Percentiles rank a stretch among this genome's conserved stretches.
phyloP scores from a whole-genome alignment of 2,888 invertebrate genomes.

The Clepsis dumicolana region DNA sequence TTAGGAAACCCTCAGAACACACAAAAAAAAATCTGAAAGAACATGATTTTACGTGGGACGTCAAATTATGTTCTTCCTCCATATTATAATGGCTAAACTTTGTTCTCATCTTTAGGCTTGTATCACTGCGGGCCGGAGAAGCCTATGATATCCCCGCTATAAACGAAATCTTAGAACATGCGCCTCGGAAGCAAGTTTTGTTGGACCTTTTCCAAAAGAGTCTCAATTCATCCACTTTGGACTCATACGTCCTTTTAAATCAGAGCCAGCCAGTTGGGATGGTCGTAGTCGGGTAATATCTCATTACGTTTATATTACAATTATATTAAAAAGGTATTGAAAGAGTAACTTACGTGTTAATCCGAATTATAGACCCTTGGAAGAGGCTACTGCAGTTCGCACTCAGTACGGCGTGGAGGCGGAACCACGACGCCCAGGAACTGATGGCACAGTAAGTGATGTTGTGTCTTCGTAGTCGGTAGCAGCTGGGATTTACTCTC shows the following conservation, averaged over 20 bases:
- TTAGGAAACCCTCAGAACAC: no score
- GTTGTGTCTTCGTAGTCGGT: not conserved
- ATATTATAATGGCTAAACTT: no score
- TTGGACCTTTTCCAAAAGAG: constrained; percentile 63
- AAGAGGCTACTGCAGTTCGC: constrained; percentile 65
- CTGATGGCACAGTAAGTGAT: constrained; percentile 69
- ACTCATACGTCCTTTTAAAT: constrained; percentile 66
- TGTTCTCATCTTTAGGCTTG: constrained; percentile 51
- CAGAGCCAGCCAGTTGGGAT: constrained; percentile 80
- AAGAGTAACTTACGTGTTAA: not conserved
- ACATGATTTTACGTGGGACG: no score
- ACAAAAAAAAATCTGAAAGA: not conserved
- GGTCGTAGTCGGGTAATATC: constrained; percentile 74
- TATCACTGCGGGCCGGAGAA: constrained; percentile 69
- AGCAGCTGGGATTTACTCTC: not conserved
- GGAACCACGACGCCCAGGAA: constrained; percentile 64
- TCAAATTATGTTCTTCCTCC: no score
- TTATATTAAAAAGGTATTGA: no score
- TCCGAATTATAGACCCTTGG: constrained; percentile 62
- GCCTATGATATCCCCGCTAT: constrained; percentile 59
- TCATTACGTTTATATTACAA: not conserved
- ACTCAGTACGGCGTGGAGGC: constrained; percentile 70
- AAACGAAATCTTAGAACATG: constrained; percentile 61
- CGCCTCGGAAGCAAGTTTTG: constrained; percentile 57
- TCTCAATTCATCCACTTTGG: constrained; percentile 55